Evolutionary conservation across 1,140 invertebrate genomes (phyloP), one percentile per base, ranked within the genome.

Genomic region (Drosophila ambigua): DNA sequence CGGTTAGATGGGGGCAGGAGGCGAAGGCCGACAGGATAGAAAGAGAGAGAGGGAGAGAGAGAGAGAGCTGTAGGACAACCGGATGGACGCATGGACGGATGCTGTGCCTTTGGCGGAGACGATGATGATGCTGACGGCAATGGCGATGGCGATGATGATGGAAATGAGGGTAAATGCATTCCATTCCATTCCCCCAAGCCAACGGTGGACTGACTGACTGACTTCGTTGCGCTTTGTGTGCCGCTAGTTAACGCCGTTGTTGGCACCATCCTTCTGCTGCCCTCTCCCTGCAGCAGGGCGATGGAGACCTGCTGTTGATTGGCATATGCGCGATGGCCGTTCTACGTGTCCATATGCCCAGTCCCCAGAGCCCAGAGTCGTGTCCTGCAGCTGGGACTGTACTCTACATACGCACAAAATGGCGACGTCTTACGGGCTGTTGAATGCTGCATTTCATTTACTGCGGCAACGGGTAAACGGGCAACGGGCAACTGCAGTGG

Each of bases 391-490:
- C 31, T 59, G 72, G 68, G 55, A 41, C 53, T 39, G 35, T 39
- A 39, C 35, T 39, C 4, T 13, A 28, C 16, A 28, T 44, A 82
- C 79, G 65, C 75, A 83, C 65, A 71, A 78, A 84, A 84, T 79
- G 72, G 77, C 81, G 72, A 73, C 77, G 81, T 84, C 72, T 76
- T 84, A 64, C 62, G 58, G 63, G 49, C 54, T 49, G 67, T 50
- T 69, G 67, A 74, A 64, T 81, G 61, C 81, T 53, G 77, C 77
- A 85, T 80, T 85, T 84, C 72, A 80, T 84, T 84, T 77, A 85
- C 77, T 85, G 69, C 67, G 9, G 60, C 66, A 67, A 43, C 52
- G 31, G 39, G 51, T 53, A 39, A 65, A 41, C 20, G 23, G 55
- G 57, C 72, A 52, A 68, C 51, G 57, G 57, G 41, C 64, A 62